Base-by-base conservation (phyloP, 1,140 invertebrate genomes). In the Eupeodes corollae region DNA sequence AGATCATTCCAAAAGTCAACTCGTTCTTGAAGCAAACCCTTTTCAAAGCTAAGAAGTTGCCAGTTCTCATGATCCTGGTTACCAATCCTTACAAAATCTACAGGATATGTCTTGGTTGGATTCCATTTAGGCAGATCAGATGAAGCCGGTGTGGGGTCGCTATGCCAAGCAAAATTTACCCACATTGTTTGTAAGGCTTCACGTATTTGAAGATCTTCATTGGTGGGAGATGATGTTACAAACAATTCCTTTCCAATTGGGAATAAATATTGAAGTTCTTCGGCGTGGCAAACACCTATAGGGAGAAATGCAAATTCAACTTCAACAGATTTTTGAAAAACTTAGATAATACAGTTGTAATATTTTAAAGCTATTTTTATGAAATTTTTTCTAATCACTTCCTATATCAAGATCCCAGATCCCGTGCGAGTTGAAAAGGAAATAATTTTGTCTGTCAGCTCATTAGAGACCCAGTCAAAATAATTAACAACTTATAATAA, bases 221-320 rank as follows among this genome's bases (percentile, higher is more conserved):
- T 53, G 6, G 56, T 74, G 6, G 74, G 57, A 12, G 56, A 52
- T 1, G 57, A 65, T 38, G 75, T 69, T 2, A 70, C 64, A 48
- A 79, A 80, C 3, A 80, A 56, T 45, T 73, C 70, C 45, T 74
- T 71, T 0, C 69, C 71, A 30, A 84, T 76, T 0, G 82, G 82
- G 52, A 86, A 86, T 1, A 85, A 55, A 58, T 83, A 83, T 55
- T 83, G 80, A 15, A 85, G 63, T 44, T 86, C 83, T 52, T 86
- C 83, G 1, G 80, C 81, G 60, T 86, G 83, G 41, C 78, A 80
- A 1, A 83, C 79, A 21, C 83, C 76, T 74, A 43, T 9, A 16
- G 18, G 21, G 15, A 42, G 40, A 8, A 11, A 14, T 0, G 38
- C 18, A 38, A 50, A 41, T 6, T 5, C 37, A 40, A 1, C 14